Evolutionary conservation across 2,888 invertebrate species (phyloP).

Genomic region (Criorhina ranunculi): DNA sequence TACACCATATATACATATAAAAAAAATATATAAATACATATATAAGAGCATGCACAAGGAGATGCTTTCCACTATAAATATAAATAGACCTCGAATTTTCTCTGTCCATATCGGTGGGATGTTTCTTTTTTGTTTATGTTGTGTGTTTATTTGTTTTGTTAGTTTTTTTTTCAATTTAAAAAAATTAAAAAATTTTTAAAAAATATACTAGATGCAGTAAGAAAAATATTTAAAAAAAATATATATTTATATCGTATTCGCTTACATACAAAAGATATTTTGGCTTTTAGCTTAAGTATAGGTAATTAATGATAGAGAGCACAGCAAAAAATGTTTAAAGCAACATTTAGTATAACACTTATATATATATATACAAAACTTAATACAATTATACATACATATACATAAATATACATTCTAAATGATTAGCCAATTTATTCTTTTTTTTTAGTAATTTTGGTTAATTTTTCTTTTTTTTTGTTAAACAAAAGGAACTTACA

Average conservation of each 20-base stretch:
- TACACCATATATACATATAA: neutral
- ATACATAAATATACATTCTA: neutral
- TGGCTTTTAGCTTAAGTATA: neutral
- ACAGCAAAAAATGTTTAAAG: conserved; percentile 36
- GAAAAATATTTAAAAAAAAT: neutral
- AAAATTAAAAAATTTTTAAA: neutral
- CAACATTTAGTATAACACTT: conserved; percentile 7
- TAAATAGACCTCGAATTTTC: too few relatives aligned
- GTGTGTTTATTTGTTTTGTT: too few relatives aligned
- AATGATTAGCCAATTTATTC: conserved; percentile 20
- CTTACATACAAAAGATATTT: neutral
- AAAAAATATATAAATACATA: too few relatives aligned
- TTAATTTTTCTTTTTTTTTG: neutral
- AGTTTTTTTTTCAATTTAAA: neutral
- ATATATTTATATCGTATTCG: neutral
- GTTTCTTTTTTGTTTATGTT: neutral
- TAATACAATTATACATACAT: conserved; percentile 2
- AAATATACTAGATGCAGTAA: neutral
- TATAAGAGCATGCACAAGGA: conserved; percentile 16
- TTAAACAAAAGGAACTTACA: neutral
- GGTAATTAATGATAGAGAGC: conserved; percentile 13
- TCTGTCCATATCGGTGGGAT: conserved; percentile 33
- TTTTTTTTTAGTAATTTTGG: neutral
- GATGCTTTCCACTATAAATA: too few relatives aligned
- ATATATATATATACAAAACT: conserved; percentile 12